Conservation (phyloP, 35 echinoderm and acorn worm genomes). For the Apostichopus californicus region DNA sequence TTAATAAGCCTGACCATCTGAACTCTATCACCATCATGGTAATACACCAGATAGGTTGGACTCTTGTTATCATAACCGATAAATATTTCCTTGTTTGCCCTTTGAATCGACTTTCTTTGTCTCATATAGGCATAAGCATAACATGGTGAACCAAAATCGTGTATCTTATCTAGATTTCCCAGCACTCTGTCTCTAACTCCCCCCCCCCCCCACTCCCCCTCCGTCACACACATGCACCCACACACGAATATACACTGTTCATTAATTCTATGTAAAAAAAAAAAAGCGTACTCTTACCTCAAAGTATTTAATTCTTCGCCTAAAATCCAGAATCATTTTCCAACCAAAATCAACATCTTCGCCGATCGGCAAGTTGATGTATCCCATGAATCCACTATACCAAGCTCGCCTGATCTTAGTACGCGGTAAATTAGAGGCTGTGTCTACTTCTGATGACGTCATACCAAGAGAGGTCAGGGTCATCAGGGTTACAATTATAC, state of each 20-base stretch:
- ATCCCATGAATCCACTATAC: slow-evolving; percentile 28
- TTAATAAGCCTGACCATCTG: slow-evolving; percentile 49
- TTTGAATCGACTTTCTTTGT: slow-evolving; percentile 55
- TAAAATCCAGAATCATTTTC: slow-evolving; percentile 9
- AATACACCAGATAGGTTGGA: slow-evolving; percentile 60
- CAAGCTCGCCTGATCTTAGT: background rate
- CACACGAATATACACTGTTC: no score
- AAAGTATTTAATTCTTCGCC: slow-evolving; percentile 7
- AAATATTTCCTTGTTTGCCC: slow-evolving; percentile 58
- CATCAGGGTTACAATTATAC: background rate
- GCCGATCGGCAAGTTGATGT: background rate
- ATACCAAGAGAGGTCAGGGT: background rate
- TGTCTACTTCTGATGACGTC: background rate
- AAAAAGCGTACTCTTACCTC: background rate
- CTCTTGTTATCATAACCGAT: slow-evolving; percentile 51
- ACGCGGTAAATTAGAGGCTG: background rate
- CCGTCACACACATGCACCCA: no score
- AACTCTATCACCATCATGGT: slow-evolving; percentile 38
- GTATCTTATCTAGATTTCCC: slow-evolving; percentile 22
- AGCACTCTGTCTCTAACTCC: no score
- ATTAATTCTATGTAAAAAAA: no score
- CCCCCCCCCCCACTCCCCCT: no score
- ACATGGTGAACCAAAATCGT: slow-evolving; percentile 46
- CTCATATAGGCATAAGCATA: slow-evolving; percentile 41
- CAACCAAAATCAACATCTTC: background rate